Evolutionary conservation across 2,888 invertebrate genomes (phyloP).

Genomic region (Heliconius ethilla): DNA sequence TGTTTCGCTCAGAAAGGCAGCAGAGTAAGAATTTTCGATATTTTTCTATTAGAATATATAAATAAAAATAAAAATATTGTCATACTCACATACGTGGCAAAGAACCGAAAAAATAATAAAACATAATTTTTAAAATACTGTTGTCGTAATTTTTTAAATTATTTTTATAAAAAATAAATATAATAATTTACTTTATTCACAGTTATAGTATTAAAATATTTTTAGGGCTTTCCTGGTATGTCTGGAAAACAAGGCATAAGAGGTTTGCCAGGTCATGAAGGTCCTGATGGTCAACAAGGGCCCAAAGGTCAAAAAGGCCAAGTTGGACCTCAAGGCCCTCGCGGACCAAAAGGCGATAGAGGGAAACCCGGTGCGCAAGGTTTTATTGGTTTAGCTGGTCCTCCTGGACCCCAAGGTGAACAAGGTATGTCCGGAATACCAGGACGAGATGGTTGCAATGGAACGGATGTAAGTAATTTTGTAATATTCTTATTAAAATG

Average conservation of each 20-base stretch:
- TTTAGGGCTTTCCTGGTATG: constrained; percentile 80
- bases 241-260: constrained; percentile 87
- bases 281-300: constrained; percentile 92
- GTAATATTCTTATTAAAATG: background rate
- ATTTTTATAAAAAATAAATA: background rate
- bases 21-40: constrained; percentile 77
- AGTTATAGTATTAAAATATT: background rate
- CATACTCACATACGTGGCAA: background rate
- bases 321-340: constrained; percentile 89
- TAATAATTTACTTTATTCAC: background rate
- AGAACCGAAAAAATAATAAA: background rate
- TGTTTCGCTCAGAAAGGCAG: constrained; percentile 94
- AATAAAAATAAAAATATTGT: background rate
- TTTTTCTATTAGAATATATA: constrained; percentile 36
- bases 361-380: constrained; percentile 95
- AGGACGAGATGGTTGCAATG: constrained; percentile 97
- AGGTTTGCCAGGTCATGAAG: constrained; percentile 91
- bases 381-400: constrained; percentile 82
- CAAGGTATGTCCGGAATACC: constrained; percentile 89
- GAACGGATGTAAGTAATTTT: constrained; percentile 89
- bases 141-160: no score
- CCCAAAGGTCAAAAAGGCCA: constrained; percentile 95
- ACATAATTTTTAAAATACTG: background rate
- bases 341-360: constrained; percentile 92
- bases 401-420: constrained; percentile 86